Conservation (phyloP, 2,888 invertebrate genomes). For the Melanargia galathea region DNA sequence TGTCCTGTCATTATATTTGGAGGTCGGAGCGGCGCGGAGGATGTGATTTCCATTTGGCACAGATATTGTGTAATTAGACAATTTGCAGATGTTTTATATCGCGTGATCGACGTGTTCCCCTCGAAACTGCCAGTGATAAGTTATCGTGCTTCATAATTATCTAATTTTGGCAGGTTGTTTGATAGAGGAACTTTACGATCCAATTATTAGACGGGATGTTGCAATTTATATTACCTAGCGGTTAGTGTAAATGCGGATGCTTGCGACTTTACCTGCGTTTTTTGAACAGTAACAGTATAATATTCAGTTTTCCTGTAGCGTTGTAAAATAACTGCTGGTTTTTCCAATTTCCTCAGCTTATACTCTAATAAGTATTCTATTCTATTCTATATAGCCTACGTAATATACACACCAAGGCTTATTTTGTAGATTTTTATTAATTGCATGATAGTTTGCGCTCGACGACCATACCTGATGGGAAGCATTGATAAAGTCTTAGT, state of each 20-base stretch:
- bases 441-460: too few species aligned
- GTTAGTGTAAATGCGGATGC: too few species aligned
- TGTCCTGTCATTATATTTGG: slow-evolving; percentile 72
- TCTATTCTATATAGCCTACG: too few species aligned
- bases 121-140: slow-evolving; percentile 29
- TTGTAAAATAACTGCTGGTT: too few species aligned
- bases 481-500: too few species aligned
- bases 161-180: slow-evolving; percentile 21
- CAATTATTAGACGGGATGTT: slow-evolving; percentile 2
- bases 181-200: slow-evolving; percentile 7
- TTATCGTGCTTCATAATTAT: slow-evolving; percentile 24
- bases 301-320: too few species aligned
- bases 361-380: too few species aligned
- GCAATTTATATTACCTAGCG: not conserved
- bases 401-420: too few species aligned
- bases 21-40: slow-evolving; percentile 67
- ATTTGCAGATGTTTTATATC: slow-evolving; percentile 35
- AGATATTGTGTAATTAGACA: slow-evolving; percentile 45
- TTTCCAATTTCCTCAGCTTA: too few species aligned
- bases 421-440: too few species aligned
- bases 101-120: slow-evolving; percentile 37
- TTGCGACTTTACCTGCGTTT: not conserved
- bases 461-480: too few species aligned
- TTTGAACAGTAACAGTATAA: too few species aligned
- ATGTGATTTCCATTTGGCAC: slow-evolving; percentile 69